Evolutionary conservation across 2,797 vertebrate species (phyloP).

Genomic region (Craterocephalus amniculus): DNA sequence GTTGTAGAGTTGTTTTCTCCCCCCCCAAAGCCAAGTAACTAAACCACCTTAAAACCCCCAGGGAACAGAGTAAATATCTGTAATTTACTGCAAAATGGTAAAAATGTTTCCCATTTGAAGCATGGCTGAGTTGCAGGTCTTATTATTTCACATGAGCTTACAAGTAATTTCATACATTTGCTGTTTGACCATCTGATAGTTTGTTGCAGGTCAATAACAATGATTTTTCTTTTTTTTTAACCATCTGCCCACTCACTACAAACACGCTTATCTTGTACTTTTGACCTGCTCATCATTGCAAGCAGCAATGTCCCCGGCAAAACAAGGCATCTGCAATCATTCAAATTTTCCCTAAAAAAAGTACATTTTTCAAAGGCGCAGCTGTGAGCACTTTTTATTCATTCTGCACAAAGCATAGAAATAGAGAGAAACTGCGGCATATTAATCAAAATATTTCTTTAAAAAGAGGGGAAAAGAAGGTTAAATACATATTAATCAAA

Average conservation of each 20-base stretch:
- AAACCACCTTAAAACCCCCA: slow-evolving; percentile 22
- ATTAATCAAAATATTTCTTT: slow-evolving; percentile 6
- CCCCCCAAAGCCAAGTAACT: slow-evolving; percentile 14
- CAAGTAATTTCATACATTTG: slow-evolving; percentile 56
- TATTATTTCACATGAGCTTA: slow-evolving; percentile 48
- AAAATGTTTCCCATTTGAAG: slow-evolving; percentile 63
- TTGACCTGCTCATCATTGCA: slow-evolving; percentile 57
- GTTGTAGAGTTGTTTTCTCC: neutral
- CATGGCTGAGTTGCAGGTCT: slow-evolving; percentile 36
- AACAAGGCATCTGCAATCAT: slow-evolving; percentile 34
- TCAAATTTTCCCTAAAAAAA: slow-evolving; percentile 38
- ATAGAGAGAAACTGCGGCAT: neutral
- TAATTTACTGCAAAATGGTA: slow-evolving; percentile 51
- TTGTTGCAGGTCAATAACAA: slow-evolving; percentile 75
- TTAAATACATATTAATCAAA: neutral
- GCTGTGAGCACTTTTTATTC: slow-evolving; percentile 28
- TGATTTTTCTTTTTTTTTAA: slow-evolving; percentile 46
- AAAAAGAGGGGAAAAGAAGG: neutral
- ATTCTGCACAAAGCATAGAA: slow-evolving; percentile 6
- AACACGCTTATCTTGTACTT: slow-evolving; percentile 80
- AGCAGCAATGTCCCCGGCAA: slow-evolving; percentile 50
- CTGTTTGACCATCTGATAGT: slow-evolving; percentile 70
- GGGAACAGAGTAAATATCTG: slow-evolving; percentile 38
- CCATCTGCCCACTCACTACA: slow-evolving; percentile 78
- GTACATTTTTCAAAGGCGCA: slow-evolving; percentile 25